Evolutionary conservation across 2,797 vertebrate genomes (phyloP), one percentile per base, ranked within the genome.

Genomic region (Holocentrus rufus): DNA sequence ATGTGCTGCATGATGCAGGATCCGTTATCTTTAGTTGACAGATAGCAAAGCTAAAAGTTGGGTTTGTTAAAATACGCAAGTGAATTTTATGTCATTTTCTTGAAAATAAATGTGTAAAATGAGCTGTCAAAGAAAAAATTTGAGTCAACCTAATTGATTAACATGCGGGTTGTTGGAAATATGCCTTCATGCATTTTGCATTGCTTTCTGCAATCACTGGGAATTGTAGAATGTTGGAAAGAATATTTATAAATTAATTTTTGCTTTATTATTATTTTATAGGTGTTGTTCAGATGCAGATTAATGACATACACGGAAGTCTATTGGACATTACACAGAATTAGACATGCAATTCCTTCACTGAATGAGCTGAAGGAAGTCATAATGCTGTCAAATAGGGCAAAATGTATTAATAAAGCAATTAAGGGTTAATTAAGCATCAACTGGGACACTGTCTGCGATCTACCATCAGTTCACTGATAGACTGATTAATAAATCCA

Each of bases 11-110:
- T 80, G 71, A 79, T 52, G 34, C 65, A 73, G 67, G 69, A 78
- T 72, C 53, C 56, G 61, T 71, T 74, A 84, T 60, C 64, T 50
- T 72, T 49, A 72, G 69, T 50, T 49, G 73, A 76, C 65, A 50
- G 54, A 60, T 42, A 20, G 47, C 5, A 20, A 50, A 22, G 47
- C 47, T 50, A 1, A 50, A 50, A 50, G n/a, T 50, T 50, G 15
- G 14, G 39, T 42, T 42, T 42, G 36, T 2, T 13, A 42, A 42
- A 42, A 42, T 11, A 42, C 14, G 42, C 14, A 17, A 46, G 42
- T 46, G 42, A 46, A 46, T 46, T 46, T 46, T 15, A 46, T 15
- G 17, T 13, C 4, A 17, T 46, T 46, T 46, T 15, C 44, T 17
- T 17, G 44, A 17, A 46, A 46, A 46, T 39, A 39, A 17, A 17